Evolutionary conservation across 2,113 vertebrate species (phyloP).

Genomic region (Chionis minor): DNA sequence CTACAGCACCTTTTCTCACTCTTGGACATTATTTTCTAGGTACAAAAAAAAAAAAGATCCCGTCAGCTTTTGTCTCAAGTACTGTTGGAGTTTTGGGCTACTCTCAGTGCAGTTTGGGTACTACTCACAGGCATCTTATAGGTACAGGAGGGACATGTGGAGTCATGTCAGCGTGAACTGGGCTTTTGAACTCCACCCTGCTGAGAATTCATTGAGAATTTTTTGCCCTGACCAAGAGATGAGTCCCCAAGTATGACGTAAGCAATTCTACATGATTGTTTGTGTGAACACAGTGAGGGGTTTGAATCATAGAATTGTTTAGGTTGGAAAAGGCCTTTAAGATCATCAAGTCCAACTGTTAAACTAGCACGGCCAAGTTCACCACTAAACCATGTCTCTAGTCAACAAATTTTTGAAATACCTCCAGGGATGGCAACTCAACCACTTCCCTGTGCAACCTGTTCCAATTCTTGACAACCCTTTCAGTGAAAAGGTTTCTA

Average conservation of each 20-base stretch:
- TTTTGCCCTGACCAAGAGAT: background rate
- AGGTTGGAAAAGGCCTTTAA: background rate
- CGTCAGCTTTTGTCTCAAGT: background rate
- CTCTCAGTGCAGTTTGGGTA: background rate
- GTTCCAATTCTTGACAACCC: background rate
- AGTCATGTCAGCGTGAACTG: background rate
- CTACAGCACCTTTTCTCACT: background rate
- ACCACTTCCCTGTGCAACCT: background rate
- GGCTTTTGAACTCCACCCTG: background rate
- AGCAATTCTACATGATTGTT: background rate
- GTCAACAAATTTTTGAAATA: background rate
- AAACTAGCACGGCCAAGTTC: background rate
- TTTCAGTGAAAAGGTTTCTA: background rate
- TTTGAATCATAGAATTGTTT: background rate
- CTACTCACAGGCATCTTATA: background rate
- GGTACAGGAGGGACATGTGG: accelerated
- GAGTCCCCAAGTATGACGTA: background rate
- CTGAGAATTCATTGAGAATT: background rate
- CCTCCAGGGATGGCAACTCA: background rate
- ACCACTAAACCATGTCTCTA: background rate
- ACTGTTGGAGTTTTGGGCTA: background rate
- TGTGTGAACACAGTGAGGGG: background rate
- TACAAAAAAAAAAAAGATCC: background rate
- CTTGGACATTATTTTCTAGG: background rate
- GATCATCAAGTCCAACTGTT: background rate